A percentile compares a stretch with the other conserved stretches of the same genome.
phyloP scores from a whole-genome alignment of 2,113 vertebrate species.

The Hassar affinis region DNA sequence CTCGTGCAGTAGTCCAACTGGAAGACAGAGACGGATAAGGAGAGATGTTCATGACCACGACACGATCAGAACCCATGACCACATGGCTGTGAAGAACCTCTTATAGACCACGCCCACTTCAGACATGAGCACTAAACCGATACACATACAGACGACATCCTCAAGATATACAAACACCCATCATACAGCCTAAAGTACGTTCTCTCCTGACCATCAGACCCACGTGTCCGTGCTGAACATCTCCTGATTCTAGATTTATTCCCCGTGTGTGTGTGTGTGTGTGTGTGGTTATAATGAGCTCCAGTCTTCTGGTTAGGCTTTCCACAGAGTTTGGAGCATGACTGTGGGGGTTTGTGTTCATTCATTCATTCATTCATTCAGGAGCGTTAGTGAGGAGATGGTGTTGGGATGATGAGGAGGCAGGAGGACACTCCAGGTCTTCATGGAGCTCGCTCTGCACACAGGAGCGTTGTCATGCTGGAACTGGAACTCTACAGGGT shows the following conservation, averaged over 20 bases:
- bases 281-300: too few species aligned
- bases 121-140: not conserved
- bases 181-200: not conserved
- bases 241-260: not conserved
- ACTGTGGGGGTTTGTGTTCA: too few species aligned
- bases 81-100: not conserved
- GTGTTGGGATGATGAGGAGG: too few species aligned
- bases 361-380: not conserved
- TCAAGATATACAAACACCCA: not conserved
- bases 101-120: not conserved
- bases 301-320: not conserved
- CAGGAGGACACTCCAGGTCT: too few species aligned
- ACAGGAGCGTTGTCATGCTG: too few species aligned
- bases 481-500: too few species aligned
- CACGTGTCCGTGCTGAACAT: not conserved
- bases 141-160: too few species aligned
- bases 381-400: not conserved
- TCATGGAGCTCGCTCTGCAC: too few species aligned
- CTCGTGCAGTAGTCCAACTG: conserved; percentile 80
- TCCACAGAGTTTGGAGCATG: too few species aligned
- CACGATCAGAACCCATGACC: not conserved
- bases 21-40: not conserved
- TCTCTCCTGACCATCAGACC: not conserved
- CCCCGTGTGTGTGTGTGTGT: too few species aligned
- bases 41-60: not conserved